Percentiles rank a stretch among this genome's conserved stretches.
phyloP scores from a whole-genome alignment of 2,888 invertebrate genomes.

The Campoplex capitator region DNA sequence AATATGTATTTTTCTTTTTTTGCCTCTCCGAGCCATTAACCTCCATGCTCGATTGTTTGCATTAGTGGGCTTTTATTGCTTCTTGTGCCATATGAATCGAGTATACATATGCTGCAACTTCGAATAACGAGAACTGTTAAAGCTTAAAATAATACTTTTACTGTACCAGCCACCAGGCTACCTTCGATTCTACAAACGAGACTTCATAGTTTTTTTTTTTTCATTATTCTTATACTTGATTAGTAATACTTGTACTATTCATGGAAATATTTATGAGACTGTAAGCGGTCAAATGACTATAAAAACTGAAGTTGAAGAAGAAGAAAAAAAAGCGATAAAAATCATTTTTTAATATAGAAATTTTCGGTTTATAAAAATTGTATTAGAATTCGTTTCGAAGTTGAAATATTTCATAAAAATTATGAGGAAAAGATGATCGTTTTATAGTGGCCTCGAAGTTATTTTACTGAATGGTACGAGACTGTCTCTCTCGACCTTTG shows the following conservation, averaged over 20 bases:
- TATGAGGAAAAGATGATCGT: neutral
- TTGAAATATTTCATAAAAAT: neutral
- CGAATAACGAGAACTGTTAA: neutral
- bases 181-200: conserved; percentile 43
- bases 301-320: neutral
- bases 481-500: conserved; percentile 41
- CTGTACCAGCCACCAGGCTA: neutral
- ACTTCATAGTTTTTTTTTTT: neutral
- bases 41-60: conserved; percentile 70
- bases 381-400: neutral
- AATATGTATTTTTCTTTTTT: conserved; percentile 44
- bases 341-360: neutral
- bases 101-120: neutral
- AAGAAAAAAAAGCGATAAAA: neutral
- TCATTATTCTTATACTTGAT: conserved; percentile 32
- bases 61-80: conserved; percentile 70
- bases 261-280: neutral
- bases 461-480: neutral
- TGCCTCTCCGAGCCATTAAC: conserved; percentile 71
- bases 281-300: neutral
- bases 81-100: conserved; percentile 35
- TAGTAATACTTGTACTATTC: neutral
- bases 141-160: conserved; percentile 7
- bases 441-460: neutral
- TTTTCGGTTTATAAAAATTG: neutral